These are phyloP conservation scores for Hydrotaea diabolus DNA, from an alignment of 2,888 invertebrate species.

Conservation along the genomic window DNA sequence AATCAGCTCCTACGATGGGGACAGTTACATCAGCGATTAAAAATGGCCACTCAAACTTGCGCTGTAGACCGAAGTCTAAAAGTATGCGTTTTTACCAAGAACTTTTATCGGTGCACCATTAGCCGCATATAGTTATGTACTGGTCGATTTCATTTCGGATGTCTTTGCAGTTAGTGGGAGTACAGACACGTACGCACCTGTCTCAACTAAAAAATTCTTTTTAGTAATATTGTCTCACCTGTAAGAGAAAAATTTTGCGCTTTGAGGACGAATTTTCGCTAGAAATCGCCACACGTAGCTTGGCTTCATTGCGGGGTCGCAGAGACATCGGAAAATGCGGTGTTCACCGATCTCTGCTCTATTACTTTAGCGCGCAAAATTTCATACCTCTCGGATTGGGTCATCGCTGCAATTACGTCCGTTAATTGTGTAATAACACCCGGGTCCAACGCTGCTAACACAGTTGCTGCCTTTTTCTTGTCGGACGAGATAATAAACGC, in stretches of 20 bases:
- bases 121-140: not conserved
- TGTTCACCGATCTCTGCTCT: not conserved
- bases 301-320: not conserved
- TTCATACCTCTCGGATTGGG: no score
- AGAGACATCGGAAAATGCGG: not conserved
- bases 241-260: constrained; percentile 19
- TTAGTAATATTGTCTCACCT: constrained; percentile 4
- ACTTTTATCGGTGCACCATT: constrained; percentile 23
- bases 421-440: no score
- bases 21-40: no score
- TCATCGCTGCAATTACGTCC: no score
- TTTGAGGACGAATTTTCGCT: not conserved
- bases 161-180: not conserved
- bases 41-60: no score
- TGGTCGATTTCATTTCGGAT: constrained; percentile 3
- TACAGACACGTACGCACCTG: constrained; percentile 20
- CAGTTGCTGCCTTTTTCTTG: no score
- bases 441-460: no score
- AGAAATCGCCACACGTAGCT: not conserved
- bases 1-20: no score
- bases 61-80: no score
- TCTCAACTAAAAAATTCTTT: constrained; percentile 19
- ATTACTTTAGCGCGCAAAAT: not conserved
- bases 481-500: no score
- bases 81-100: constrained; percentile 25